Base-by-base conservation (phyloP, 2,888 invertebrate genomes). In the Callyntrura sp. region DNA sequence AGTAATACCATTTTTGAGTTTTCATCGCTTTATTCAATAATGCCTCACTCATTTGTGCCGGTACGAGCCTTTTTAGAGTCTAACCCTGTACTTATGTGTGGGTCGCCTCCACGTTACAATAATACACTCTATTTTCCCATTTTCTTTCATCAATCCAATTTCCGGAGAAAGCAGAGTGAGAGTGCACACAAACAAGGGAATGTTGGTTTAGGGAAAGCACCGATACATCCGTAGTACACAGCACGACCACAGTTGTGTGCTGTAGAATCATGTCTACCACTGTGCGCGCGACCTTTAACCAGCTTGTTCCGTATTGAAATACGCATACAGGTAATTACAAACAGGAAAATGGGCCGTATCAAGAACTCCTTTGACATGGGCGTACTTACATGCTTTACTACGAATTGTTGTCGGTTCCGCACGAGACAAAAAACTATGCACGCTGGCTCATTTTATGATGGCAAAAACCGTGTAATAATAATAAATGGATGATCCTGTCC, bases 151-250 rank as follows among this genome's bases (percentile, higher is more conserved):
- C 43, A 82, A 65, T 82, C 62, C 12, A 62, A 82, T 62, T 82
- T 82, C 62, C 81, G 81, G 81, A 48, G 81, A 82, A 82, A 82
- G 81, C 65, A 45, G 60, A 60, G 60, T 81, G 60, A 82, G 43
- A 23, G 51, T 51, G 51, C 3, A 51, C 51, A 51, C 51, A 51
- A 2, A 9, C 51, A 1, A n/a, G 28, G 62, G 81, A 82, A 23
- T 35, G 6, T 82, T 82, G 45, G 65, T 62, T 62, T 70, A 70
- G 8, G 8, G 73, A n/a, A 45, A 17, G 17, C 43, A 2, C 35
- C 35, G n/a, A n/a, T n/a, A n/a, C n/a, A n/a, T n/a, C n/a, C n/a
- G n/a, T 35, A 35, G 3, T 35, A 35, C 35, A 2, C 6, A 35
- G 35, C 6, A 35, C 2, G 2, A 35, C 6, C 35, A 35, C 35